Base-by-base conservation (phyloP, 2,888 invertebrate genomes). In the Clistopyga incitator region DNA sequence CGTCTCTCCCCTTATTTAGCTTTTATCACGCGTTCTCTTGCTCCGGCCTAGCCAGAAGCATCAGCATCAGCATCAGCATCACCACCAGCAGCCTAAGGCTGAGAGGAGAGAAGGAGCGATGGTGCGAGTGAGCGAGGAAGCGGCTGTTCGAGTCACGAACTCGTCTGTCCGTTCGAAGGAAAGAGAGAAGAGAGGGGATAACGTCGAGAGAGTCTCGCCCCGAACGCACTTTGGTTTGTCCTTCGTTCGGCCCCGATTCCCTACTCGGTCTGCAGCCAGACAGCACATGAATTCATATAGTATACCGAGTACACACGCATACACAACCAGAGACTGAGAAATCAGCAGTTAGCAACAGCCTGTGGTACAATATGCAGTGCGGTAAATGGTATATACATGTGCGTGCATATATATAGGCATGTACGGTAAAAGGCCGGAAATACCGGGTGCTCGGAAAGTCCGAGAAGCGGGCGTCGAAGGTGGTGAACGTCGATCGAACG, bases 231-330 rank as follows among this genome's bases (percentile, higher is more conserved):
- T 87, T 85, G 86, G 88, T 88, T 90, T 89, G 90, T 90, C 89
- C 90, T 90, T 89, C 90, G 88, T 86, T 85, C 88, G 87, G 83
- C 78, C 83, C 83, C 79, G 84, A 87, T 88, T 87, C 88, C 86
- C 88, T 86, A 86, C 87, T 85, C 83, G 84, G 80, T 84, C 74
- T 74, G 79, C 78, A 23, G 47, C 67, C 77, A 59, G 34, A 70
- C 64, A 18, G 59, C 50, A 74, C 81, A 74, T 74, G 72, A 82
- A 81, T 80, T 70, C 70, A 70, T 76, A 64, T 45, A 34, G 54
- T 47, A 67, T n/a, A 65, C 8, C 47, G 18, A 45, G 47, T 29
- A 38, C 18, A 59, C 38, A 67, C 45, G 56, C 45, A 29, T 15
- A 71, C 61, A 54, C 11, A 72, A 38, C 23, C 25, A 52, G 47